Evolutionary conservation across 2,888 invertebrate genomes (phyloP), one percentile per base, ranked within the genome.

Genomic region (Molorchus minor): DNA sequence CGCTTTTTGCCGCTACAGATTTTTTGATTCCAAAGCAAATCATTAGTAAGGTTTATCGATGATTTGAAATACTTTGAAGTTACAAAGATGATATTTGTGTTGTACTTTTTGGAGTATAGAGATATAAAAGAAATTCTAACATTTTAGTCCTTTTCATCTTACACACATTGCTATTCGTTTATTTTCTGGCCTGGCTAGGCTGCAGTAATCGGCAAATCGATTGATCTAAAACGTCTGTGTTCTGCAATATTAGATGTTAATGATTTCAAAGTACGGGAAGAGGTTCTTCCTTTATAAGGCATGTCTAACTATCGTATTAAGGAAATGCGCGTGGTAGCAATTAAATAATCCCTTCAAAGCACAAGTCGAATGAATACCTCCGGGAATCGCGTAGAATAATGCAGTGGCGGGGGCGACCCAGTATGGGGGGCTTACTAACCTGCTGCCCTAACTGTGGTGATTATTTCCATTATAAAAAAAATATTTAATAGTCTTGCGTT

Each of bases 341-440:
- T 79, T 79, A 80, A 79, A 80, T 81, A 81, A 81, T 81, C 81
- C 81, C 80, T 79, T 81, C 81, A 81, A 81, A 81, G 81, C 79
- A 76, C 70, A 75, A 79, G 76, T 73, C 73, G 75, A 77, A 77
- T 77, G 77, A 79, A 79, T 79, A 77, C 80, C 79, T 76, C 66
- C 56, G 80, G 80, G 80, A 79, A 75, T 77, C 55, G 49, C 33
- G 25, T 25, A 35, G 36, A 36, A 45, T 36, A 54, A 49, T 49
- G 25, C 54, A 54, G 54, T 35, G 54, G 54, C 54, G 54, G 45
- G 33, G 36, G 29, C n/a, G 29, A 19, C 20, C 38, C 46, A 20
- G 15, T 15, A 36, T 33, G 29, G 20, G 5, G 21, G 19, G 20
- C 29, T 49, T 25, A 38, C 38, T 25, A 49, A 25, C 49, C 38